Evolutionary conservation across 1,140 invertebrate genomes (phyloP), one percentile per base, ranked within the genome.

Genomic region (Cydia fagiglandana): DNA sequence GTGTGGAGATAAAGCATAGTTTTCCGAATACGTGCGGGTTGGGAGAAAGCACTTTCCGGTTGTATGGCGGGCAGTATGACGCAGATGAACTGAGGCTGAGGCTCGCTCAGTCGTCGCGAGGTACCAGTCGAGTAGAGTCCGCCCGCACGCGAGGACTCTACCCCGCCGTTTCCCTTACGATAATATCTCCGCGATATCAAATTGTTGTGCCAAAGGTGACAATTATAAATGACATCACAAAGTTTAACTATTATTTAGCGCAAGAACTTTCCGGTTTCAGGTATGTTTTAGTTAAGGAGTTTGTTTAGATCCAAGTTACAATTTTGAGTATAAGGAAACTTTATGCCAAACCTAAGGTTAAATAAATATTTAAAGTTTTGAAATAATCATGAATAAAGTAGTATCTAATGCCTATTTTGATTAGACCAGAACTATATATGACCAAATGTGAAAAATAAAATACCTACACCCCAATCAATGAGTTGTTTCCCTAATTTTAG

Each of bases 21-120:
- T 85, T 86, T 77, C 81, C 56, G 61, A 66, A 20, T 53, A 41
- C 7, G 7, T 38, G n/a, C 74, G 76, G 79, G 77, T 68, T 75
- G 86, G 89, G 90, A 91, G 91, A 92, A 92, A 92, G 91, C 88
- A 90, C 88, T 90, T 90, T 91, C 87, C 86, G 86, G 86, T 87
- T 81, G 83, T 90, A 86, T 83, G 87, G 79, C 78, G 79, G 81
- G 82, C 82, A 82, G 86, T 83, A 90, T 90, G 90, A 91, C 89
- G 90, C 87, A 91, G 90, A 91, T 88, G 88, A 83, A 84, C 82
- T 78, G 79, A 79, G 84, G 79, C 79, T 82, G 84, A 78, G 81
- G 80, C 77, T 79, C 80, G 81, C 74, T 74, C 79, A 79, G 38
- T 73, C 81, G 79, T 76, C 78, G 74, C 86, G 75, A 80, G 74